phyloP scores from a whole-genome alignment of 2,888 invertebrate species.

The Aphidius colemani region DNA sequence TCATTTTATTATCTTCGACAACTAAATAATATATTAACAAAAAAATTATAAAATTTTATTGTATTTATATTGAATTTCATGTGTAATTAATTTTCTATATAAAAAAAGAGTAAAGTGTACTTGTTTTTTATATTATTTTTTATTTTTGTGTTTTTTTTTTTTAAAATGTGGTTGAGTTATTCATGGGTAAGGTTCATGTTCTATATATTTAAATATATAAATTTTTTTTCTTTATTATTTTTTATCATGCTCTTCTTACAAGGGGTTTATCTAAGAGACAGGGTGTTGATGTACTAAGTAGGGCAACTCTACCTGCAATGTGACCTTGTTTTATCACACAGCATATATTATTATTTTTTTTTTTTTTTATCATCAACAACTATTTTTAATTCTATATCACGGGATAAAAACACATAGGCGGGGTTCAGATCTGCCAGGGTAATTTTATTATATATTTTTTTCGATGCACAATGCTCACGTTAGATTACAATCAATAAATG shows the following conservation, averaged over 20 bases:
- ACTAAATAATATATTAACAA: no score
- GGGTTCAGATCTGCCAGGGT: slow-evolving; percentile 41
- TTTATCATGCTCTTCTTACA: slow-evolving; percentile 40
- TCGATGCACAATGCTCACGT: slow-evolving; percentile 57
- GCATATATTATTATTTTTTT: not conserved
- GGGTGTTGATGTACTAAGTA: slow-evolving; percentile 39
- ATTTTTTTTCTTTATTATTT: not conserved
- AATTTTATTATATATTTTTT: slow-evolving; percentile 30
- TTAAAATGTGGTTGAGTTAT: not conserved
- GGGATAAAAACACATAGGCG: slow-evolving; percentile 37
- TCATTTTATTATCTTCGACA: no score
- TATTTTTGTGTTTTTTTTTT: not conserved
- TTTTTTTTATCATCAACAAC: slow-evolving; percentile 37
- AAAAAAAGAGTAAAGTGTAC: not conserved
- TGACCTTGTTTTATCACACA: slow-evolving; percentile 27
- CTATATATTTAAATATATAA: no score
- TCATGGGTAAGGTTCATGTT: not conserved
- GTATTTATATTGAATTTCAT: no score
- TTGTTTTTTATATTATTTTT: not conserved
- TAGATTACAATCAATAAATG: slow-evolving; percentile 29
- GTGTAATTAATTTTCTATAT: not conserved
- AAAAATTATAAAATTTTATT: no score
- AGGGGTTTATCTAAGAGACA: slow-evolving; percentile 43
- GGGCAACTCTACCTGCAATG: slow-evolving; percentile 42
- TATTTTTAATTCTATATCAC: slow-evolving; percentile 39